Evolutionary conservation across 1,140 invertebrate genomes (phyloP).

Genomic region (Danaus melanippus): DNA sequence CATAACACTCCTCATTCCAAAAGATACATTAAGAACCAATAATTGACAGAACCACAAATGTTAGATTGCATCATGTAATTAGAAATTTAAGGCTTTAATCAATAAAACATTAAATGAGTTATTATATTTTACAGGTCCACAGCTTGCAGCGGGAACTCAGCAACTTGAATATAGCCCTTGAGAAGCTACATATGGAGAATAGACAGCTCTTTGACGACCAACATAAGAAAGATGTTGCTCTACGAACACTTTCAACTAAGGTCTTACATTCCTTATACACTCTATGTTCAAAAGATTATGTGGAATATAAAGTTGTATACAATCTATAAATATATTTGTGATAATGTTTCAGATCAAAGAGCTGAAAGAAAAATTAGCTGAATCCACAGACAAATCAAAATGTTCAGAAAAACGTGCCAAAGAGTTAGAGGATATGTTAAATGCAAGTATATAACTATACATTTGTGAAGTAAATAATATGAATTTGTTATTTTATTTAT

Average conservation of each 20-base stretch:
- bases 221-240: slow-evolving; percentile 37
- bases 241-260: slow-evolving; percentile 34
- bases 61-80: background rate
- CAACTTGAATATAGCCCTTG: slow-evolving; percentile 40
- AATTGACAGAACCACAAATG: too few species aligned
- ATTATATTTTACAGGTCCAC: slow-evolving; percentile 32
- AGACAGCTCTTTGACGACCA: slow-evolving; percentile 49
- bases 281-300: slow-evolving; percentile 14
- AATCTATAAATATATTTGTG: background rate
- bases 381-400: slow-evolving; percentile 59
- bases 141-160: slow-evolving; percentile 53
- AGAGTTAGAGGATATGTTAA: slow-evolving; percentile 63
- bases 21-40: too few species aligned
- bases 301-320: background rate
- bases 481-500: background rate
- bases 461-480: background rate
- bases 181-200: slow-evolving; percentile 53
- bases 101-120: background rate
- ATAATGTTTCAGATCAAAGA: slow-evolving; percentile 44
- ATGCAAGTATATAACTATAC: slow-evolving; percentile 38
- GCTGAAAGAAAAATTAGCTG: slow-evolving; percentile 52
- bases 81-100: background rate
- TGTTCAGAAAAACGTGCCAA: slow-evolving; percentile 61
- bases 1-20: too few species aligned
- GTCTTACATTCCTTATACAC: slow-evolving; percentile 15